These are phyloP conservation scores for Synanthedon tipuliformis DNA, from an alignment of 2,888 invertebrate genomes.

Conservation along the genomic window DNA sequence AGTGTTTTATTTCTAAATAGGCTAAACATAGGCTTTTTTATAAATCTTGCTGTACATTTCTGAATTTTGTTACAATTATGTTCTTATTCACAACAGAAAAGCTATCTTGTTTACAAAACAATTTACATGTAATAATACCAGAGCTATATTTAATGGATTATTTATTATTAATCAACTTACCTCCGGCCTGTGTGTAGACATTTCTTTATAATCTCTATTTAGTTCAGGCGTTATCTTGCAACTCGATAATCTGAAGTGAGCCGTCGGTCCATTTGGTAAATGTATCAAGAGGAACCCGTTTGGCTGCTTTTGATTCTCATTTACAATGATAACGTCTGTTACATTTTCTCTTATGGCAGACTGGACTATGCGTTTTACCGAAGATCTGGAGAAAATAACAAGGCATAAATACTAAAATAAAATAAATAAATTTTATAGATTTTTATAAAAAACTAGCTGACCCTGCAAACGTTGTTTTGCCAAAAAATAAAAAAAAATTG, in stretches of 20 bases:
- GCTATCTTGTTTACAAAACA: too few species aligned
- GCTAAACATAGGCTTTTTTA: too few species aligned
- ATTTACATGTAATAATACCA: too few species aligned
- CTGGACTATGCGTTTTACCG: slow-evolving; percentile 92
- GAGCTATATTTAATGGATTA: neutral
- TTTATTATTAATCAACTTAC: slow-evolving; percentile 25
- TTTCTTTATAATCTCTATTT: slow-evolving; percentile 81
- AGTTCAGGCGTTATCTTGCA: slow-evolving; percentile 91
- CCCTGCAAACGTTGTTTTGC: too few species aligned
- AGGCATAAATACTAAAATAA: neutral
- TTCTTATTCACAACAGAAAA: too few species aligned
- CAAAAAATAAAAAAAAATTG: too few species aligned
- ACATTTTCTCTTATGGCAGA: slow-evolving; percentile 83
- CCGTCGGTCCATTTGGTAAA: slow-evolving; percentile 96
- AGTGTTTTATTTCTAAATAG: too few species aligned
- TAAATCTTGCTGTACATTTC: too few species aligned
- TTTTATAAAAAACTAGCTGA: neutral
- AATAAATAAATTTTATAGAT: too few species aligned
- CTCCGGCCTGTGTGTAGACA: slow-evolving; percentile 92
- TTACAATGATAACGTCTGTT: slow-evolving; percentile 92
- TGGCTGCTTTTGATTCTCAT: slow-evolving; percentile 92
- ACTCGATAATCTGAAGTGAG: slow-evolving; percentile 93
- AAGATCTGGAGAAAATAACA: slow-evolving; percentile 72
- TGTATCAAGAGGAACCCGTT: slow-evolving; percentile 94
- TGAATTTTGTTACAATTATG: too few species aligned